These are phyloP conservation scores for Metopolophium dirhodum DNA, from an alignment of 1,140 invertebrate genomes.

Conservation along the genomic window DNA sequence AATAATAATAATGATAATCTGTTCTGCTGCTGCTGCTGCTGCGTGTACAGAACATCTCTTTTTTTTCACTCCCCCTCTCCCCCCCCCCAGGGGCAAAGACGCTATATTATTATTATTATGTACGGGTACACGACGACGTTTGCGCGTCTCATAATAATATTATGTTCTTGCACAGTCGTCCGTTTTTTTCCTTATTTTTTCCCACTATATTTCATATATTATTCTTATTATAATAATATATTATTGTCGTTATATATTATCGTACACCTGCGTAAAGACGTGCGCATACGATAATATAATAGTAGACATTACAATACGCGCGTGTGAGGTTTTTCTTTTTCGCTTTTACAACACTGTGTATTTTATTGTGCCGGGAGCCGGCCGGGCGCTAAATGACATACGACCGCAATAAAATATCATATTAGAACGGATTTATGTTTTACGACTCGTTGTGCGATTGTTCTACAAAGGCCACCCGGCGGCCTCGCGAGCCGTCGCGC, in stretches of 20 bases:
- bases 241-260: conserved; percentile 24
- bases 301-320: too few relatives aligned
- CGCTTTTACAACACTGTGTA: conserved; percentile 13
- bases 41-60: not conserved
- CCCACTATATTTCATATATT: not conserved
- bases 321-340: conserved; percentile 10
- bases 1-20: conserved; percentile 16
- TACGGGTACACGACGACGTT: not conserved
- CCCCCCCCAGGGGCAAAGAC: not conserved
- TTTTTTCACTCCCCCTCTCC: not conserved
- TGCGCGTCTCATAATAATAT: not conserved
- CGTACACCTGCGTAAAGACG: conserved; percentile 18
- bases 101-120: not conserved
- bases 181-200: not conserved
- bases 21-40: not conserved
- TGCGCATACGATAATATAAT: too few relatives aligned
- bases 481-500: not conserved
- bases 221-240: not conserved
- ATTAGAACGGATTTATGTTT: conserved; percentile 47
- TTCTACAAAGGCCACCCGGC: conserved; percentile 31
- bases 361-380: conserved; percentile 28
- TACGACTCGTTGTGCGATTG: conserved; percentile 31
- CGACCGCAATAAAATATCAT: conserved; percentile 50
- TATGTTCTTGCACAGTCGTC: not conserved
- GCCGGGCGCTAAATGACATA: conserved; percentile 39